Base-by-base conservation (phyloP, 2,888 invertebrate genomes). In the Lepidocyrtinus sp. region DNA sequence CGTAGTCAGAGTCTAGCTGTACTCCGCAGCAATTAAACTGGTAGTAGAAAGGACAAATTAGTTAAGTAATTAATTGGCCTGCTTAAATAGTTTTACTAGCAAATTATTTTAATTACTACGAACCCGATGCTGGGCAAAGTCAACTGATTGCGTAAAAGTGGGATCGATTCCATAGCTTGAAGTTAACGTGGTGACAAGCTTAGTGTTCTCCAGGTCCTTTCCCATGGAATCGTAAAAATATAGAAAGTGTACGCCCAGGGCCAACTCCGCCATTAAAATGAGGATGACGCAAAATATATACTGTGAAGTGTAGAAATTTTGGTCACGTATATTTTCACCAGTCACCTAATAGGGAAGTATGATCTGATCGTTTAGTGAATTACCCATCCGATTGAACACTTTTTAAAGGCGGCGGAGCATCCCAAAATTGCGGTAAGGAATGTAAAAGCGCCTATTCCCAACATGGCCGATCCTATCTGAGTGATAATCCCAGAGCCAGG, bases 1-100 rank as follows among this genome's bases (percentile, higher is more conserved):
- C 86, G 55, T 84, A 85, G 75, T 86, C 85, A 17, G 83, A 79
- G 59, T 85, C 86, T 17, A 83, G 69, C 26, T 83, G 83, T 5
- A 85, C 76, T 63, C 86, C 86, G 68, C 86, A 86, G 70, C 86
- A 86, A 67, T 86, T 86, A 68, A 86, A 86, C 86, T 86, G 79
- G n/a, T n/a, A n/a, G n/a, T n/a, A 81, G 24, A 62, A 17, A 1
- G 62, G 22, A 73, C 36, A 61, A 46, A n/a, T 21, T 62, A 25
- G 26, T 17, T 17, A 9, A 17, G 46, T 46, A 15, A 12, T 46
- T 46, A 12, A 12, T 9, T 46, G 46, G 46, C 46, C 15, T 46
- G 46, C 46, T 46, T 46, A 12, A 15, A 46, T 15, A 46, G 46
- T 15, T 12, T 46, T 15, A 46, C 15, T 9, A 46, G 15, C 15